Base-by-base conservation (phyloP, 2,888 invertebrate genomes). In the Drosophila falleni region DNA sequence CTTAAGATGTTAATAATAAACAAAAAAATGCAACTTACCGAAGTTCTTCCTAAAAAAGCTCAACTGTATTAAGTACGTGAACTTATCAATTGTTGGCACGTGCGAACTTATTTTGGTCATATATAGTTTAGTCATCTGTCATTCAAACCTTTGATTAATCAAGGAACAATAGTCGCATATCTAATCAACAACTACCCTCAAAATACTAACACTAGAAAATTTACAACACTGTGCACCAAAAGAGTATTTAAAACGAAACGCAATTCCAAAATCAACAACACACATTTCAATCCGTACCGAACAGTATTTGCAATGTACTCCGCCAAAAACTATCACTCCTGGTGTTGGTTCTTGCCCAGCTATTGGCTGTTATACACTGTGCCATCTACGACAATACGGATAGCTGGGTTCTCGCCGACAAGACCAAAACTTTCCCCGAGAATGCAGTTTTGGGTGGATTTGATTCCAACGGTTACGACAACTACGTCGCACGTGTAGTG, bases 401-500 rank as follows among this genome's bases (percentile, higher is more conserved):
- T 37, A 63, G 5, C 0, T 82, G 82, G 82, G 39, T 83, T 0
- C 0, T 11, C 0, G 11, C 49, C 5, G 65, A 69, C 19, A 69
- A 72, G 46, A 3, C 65, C 0, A 26, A 29, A 29, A 13, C 46
- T 0, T 55, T 82, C 4, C 82, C 87, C 0, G 67, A 74, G 0
- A 60, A 61, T 8, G 68, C 61, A 0, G 76, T 82, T 5, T 1
- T 74, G 0, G 84, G 81, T 2, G 82, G 82, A 15, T 13, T 54
- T 9, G 84, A 82, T 64, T 11, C 68, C 0, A 44, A 50, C 0
- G 86, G 83, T 9, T 82, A 83, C 44, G 58, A 77, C 33, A 86
- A 26, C 61, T 82, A 47, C 19, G 81, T 82, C 5, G 81, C 70
- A 5, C 86, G 86, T 8, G 51, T 42, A 0, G 0, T 2, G 0